Evolutionary conservation across 2,113 vertebrate genomes (phyloP).

Genomic region (Sceloporus tristichus): DNA sequence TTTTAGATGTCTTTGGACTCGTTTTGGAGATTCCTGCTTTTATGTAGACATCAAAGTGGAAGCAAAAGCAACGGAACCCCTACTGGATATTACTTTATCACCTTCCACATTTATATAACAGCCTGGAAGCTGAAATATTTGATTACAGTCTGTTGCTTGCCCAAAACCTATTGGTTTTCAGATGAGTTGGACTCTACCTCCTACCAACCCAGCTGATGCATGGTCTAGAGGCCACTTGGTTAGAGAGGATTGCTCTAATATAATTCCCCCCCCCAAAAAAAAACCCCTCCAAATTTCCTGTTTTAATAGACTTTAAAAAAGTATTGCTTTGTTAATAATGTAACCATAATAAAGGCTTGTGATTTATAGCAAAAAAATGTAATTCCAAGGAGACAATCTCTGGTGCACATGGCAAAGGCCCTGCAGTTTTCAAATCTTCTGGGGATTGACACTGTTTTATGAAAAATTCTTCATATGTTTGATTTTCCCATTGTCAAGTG

Average conservation of each 20-base stretch:
- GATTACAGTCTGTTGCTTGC: background rate
- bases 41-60: background rate
- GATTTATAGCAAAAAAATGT: background rate
- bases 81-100: background rate
- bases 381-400: background rate
- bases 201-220: background rate
- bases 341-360: rapidly evolving
- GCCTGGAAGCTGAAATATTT: background rate
- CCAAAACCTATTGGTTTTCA: background rate
- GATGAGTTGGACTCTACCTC: too few species aligned
- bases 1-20: background rate
- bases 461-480: slow-evolving; percentile 7
- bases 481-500: slow-evolving; percentile 22
- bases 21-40: background rate
- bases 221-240: background rate
- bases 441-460: slow-evolving; percentile 9
- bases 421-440: background rate
- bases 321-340: too few species aligned
- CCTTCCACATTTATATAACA: rapidly evolving
- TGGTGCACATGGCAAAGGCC: background rate
- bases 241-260: background rate
- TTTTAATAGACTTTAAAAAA: too few species aligned
- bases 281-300: too few species aligned
- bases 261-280: rapidly evolving
- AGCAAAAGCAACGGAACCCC: too few species aligned